Base-by-base conservation (phyloP, 2,113 vertebrate genomes). In the Marcusenius ussheri region DNA sequence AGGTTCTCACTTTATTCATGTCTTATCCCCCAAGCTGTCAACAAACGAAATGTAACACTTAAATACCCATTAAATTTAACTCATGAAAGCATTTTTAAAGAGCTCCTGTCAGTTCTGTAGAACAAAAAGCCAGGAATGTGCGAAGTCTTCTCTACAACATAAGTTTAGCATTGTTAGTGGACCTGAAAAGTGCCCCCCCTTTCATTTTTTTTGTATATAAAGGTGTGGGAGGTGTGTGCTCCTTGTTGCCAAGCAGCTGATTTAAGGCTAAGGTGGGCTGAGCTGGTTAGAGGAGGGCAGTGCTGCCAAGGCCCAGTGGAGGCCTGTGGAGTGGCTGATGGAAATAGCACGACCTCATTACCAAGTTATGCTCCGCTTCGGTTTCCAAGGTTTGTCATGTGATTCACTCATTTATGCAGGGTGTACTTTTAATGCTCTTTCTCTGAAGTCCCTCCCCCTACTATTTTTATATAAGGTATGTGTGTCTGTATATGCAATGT, bases 311-410 rank as follows among this genome's bases (percentile, higher is more conserved):
- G 3, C 50, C 66, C 74, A 15, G 70, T 2, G 74, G 66, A 58
- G 51, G 56, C 27, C 11, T 50, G 83, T 77, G 39, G 45, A 87
- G 27, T 45, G 27, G 24, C 11, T 35, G 77, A 80, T 90, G 62
- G 66, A 88, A 84, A 90, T 90, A 89, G 83, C 87, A 53, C 35
- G 10, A 19, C 89, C 17, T 47, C 45, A 66, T 66, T 90, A 53
- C 88, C 90, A 90, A 90, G 90, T 74, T 83, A 84, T 62, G 24
- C 51, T 85, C 90, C 19, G 90, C 74, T 89, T 83, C 49, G 45
- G 88, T 89, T 80, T 90, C 87, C 90, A 83, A 49, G 77, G 27
- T n/a, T 51, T 49, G 88, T 89, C 87, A 85, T 89, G 88, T 90
- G 90, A 88, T 89, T 42, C 4, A 2, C 86, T 83, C 86, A 56